phyloP scores from a whole-genome alignment of 2,113 vertebrate species.

The Hyperopisus bebe region DNA sequence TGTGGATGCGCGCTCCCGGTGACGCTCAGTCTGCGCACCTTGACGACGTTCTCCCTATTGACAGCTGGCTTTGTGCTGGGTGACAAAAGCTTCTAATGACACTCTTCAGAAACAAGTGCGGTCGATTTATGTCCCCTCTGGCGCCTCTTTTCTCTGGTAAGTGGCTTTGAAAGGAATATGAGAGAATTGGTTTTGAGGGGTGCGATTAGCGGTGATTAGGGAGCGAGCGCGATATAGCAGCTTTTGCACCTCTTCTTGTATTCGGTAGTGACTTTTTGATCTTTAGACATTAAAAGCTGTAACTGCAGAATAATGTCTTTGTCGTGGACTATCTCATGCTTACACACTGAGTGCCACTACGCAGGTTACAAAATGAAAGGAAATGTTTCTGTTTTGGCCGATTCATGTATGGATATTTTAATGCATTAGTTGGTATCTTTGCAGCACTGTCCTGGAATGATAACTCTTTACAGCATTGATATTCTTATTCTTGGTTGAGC shows the following conservation, averaged over 20 bases:
- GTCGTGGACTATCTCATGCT: not conserved
- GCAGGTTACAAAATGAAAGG: not conserved
- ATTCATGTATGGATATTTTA: not conserved
- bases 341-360: not conserved
- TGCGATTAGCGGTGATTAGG: not conserved
- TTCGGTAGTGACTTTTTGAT: not conserved
- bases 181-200: not conserved
- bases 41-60: not conserved
- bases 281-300: not conserved
- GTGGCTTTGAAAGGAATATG: constrained; percentile 4
- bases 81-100: constrained; percentile 3
- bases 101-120: constrained; percentile 8
- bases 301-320: not conserved
- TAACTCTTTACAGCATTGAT: not conserved
- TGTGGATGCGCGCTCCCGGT: not conserved
- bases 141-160: not conserved
- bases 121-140: not conserved
- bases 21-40: not conserved
- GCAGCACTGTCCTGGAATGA: not conserved
- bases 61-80: not conserved
- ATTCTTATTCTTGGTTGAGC: not conserved
- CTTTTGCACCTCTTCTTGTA: not conserved
- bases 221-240: not conserved
- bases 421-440: not conserved
- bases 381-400: not conserved